Percentiles rank a stretch among this genome's conserved stretches.
phyloP scores from a whole-genome alignment of 2,888 invertebrate genomes.

The Tanypteryx hageni region DNA sequence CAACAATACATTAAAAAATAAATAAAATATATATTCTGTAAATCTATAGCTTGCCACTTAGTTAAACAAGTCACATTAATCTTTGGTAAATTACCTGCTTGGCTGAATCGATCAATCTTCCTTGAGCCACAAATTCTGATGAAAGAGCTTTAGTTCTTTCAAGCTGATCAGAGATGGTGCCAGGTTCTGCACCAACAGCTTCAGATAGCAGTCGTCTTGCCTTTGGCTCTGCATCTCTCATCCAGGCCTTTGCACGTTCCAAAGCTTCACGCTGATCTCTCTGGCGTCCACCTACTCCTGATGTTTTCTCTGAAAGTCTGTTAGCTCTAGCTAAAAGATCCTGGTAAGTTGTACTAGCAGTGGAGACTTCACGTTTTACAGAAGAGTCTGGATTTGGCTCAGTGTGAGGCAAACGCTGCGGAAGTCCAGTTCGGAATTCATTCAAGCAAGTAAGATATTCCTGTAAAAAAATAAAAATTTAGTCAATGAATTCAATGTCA shows the following conservation, averaged over 20 bases:
- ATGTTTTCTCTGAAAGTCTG: slow-evolving; percentile 87
- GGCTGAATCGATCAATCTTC: slow-evolving; percentile 89
- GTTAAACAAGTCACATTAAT: neutral
- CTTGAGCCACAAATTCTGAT: slow-evolving; percentile 91
- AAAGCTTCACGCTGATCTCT: slow-evolving; percentile 89
- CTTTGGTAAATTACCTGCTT: slow-evolving; percentile 78
- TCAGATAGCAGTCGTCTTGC: slow-evolving; percentile 87
- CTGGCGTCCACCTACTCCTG: slow-evolving; percentile 87
- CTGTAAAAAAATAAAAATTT: slow-evolving; percentile 73
- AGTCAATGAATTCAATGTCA: no score
- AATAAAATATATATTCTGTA: neutral
- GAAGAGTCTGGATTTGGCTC: slow-evolving; percentile 85
- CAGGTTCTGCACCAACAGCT: slow-evolving; percentile 90
- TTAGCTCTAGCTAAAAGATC: slow-evolving; percentile 90
- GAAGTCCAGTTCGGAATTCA: slow-evolving; percentile 90
- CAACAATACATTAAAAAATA: neutral
- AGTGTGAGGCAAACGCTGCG: slow-evolving; percentile 88
- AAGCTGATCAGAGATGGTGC: slow-evolving; percentile 91
- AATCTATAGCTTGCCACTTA: neutral
- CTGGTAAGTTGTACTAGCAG: slow-evolving; percentile 87
- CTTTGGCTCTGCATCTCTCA: slow-evolving; percentile 87
- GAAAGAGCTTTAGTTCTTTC: slow-evolving; percentile 89
- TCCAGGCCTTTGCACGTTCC: slow-evolving; percentile 88
- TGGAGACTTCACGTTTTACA: slow-evolving; percentile 87
- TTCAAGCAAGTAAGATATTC: slow-evolving; percentile 90